phyloP scores from a whole-genome alignment of 2,888 invertebrate genomes.

The Temnothorax unifasciatus region DNA sequence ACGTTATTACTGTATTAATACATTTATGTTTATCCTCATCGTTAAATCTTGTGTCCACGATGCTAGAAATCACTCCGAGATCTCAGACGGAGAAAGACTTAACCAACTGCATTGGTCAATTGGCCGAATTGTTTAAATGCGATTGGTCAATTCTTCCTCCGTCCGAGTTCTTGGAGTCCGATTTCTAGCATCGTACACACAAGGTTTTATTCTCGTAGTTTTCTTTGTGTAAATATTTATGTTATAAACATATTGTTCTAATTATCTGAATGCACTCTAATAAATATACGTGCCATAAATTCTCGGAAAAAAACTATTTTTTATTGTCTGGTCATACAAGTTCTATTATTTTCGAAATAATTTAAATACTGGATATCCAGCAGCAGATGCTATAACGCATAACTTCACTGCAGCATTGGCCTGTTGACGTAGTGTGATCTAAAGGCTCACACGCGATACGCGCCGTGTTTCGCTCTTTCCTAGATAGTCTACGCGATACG shows the following conservation, averaged over 20 bases:
- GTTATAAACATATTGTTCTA: background rate
- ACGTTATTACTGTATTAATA: constrained; percentile 16
- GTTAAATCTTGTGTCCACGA: background rate
- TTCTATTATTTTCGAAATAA: background rate
- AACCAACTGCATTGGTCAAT: too few relatives aligned
- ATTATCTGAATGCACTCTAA: constrained; percentile 12
- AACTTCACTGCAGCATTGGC: background rate
- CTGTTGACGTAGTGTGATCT: constrained; percentile 10
- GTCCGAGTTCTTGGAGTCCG: too few relatives aligned
- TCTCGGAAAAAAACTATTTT: background rate
- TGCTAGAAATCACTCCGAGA: too few relatives aligned
- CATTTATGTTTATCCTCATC: constrained; percentile 5
- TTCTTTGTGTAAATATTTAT: background rate
- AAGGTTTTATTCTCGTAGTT: background rate
- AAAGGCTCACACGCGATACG: constrained; percentile 36
- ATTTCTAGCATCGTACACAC: too few relatives aligned
- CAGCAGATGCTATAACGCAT: background rate
- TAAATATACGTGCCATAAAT: background rate
- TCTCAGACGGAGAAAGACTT: too few relatives aligned
- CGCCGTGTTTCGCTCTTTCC: constrained; percentile 13
- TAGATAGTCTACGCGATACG: constrained; percentile 31
- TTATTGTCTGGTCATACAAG: background rate
- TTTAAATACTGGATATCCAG: background rate
- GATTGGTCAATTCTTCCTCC: too few relatives aligned
- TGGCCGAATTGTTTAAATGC: too few relatives aligned